Base-by-base conservation (phyloP, 1,140 invertebrate genomes). In the Drosophila ironensis region DNA sequence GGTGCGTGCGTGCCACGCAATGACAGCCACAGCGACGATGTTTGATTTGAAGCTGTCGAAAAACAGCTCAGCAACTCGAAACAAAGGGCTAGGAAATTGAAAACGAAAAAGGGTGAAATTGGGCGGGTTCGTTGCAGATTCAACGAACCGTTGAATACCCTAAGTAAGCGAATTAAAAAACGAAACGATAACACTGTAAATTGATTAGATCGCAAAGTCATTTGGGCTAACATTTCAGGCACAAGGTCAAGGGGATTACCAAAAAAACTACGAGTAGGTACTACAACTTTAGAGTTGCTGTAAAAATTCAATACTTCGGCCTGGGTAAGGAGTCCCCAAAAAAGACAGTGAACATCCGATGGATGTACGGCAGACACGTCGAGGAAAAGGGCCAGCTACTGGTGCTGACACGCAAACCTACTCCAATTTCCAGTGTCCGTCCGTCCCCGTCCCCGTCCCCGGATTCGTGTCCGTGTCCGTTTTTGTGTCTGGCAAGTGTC, bases 401-500 rank as follows among this genome's bases (percentile, higher is more conserved):
- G 63, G 46, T 66, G 54, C 72, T 74, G 78, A 84, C 78, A 82
- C 78, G 78, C 78, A 82, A 82, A 78, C 78, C 78, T 82, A 82
- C 78, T 82, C 78, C 69, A 67, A 78, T 82, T 82, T 84, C 78
- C 57, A 84, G 57, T 33, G 56, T 46, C 47, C 40, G 30, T 54
- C 12, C 8, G 11, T 9, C 24, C 2, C n/a, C 19, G 46, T 47
- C 53, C 68, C 61, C 56, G 61, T 72, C 41, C 25, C 33, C 37
- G 54, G 41, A 53, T 72, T 53, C 50, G 67, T 72, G 41, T 14
- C 14, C 2, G 14, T 35, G 11, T 9, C 40, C 12, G 20, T 22
- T 52, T 57, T 72, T 82, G 73, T 53, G 72, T 72, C 77, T 72
- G 72, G 37, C 72, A 27, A 63, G 48, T 71, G 66, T 47, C 68